A percentile compares a stretch with the other conserved stretches of the same genome.
These are phyloP conservation scores for Malacoraja senta DNA, from an alignment of 2,797 vertebrate genomes.

Conservation along the genomic window DNA sequence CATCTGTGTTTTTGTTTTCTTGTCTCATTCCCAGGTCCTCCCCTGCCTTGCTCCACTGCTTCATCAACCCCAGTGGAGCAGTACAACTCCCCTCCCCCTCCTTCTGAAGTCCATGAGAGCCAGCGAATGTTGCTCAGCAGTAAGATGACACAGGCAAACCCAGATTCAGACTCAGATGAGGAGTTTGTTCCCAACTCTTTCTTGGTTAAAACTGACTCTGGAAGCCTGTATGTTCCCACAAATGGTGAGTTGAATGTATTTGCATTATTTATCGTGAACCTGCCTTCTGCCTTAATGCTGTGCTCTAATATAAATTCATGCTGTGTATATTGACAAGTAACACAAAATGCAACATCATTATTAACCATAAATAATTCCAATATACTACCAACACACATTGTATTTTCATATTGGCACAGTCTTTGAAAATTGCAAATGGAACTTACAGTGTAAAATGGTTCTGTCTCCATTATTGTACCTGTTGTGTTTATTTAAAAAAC, in stretches of 20 bases:
- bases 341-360: neutral
- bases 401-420: neutral
- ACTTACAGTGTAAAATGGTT: neutral
- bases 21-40: constrained; percentile 71
- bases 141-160: constrained; percentile 83
- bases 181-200: constrained; percentile 94
- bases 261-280: neutral
- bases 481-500: neutral
- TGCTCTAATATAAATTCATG: neutral
- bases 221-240: constrained; percentile 72
- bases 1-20: neutral
- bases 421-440: neutral
- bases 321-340: neutral
- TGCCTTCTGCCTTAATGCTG: neutral
- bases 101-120: constrained; percentile 84
- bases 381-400: neutral
- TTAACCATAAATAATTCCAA: neutral
- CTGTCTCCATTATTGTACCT: neutral
- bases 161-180: constrained; percentile 93
- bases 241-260: constrained; percentile 72
- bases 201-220: constrained; percentile 94
- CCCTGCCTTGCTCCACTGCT: constrained; percentile 85
- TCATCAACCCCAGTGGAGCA: constrained; percentile 85
- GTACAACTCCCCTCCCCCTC: constrained; percentile 82
- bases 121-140: constrained; percentile 95